Evolutionary conservation across 2,113 vertebrate genomes (phyloP).

Genomic region (Centropristis striata): DNA sequence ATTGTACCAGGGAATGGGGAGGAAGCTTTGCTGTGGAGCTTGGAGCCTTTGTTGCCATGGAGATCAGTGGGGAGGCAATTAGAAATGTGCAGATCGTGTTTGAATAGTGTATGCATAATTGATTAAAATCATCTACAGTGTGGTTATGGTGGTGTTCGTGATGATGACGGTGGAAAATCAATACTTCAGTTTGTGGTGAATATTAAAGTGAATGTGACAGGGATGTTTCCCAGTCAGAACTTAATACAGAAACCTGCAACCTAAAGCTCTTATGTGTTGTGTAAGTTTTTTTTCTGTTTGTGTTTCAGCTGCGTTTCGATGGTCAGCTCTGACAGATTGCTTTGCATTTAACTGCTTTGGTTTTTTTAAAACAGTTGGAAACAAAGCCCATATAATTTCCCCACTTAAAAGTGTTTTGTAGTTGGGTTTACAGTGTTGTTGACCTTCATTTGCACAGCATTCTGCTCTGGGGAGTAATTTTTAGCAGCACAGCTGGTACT

Average conservation of each 20-base stretch:
- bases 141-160: conserved; percentile 18
- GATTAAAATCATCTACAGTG: conserved; percentile 64
- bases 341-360: conserved; percentile 4
- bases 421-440: conserved; percentile 40
- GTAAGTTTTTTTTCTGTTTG: background rate
- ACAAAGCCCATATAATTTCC: background rate
- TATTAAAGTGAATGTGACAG: conserved; percentile 12
- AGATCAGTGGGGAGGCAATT: conserved; percentile 77
- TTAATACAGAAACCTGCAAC: conserved; percentile 2
- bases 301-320: background rate
- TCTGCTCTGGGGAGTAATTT: conserved; percentile 30
- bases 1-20: conserved; percentile 47
- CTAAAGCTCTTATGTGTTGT: background rate
- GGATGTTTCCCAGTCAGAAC: conserved; percentile 3
- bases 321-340: background rate
- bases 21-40: conserved; percentile 44
- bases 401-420: background rate
- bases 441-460: conserved; percentile 40
- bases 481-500: conserved; percentile 30
- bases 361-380: background rate
- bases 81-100: conserved; percentile 65
- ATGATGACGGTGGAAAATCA: conserved; percentile 43
- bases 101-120: conserved; percentile 76
- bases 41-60: conserved; percentile 77
- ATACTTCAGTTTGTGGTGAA: conserved; percentile 44